Evolutionary conservation across 1,140 invertebrate genomes (phyloP), one percentile per base, ranked within the genome.

Genomic region (Trachymyrmex cornetzi): DNA sequence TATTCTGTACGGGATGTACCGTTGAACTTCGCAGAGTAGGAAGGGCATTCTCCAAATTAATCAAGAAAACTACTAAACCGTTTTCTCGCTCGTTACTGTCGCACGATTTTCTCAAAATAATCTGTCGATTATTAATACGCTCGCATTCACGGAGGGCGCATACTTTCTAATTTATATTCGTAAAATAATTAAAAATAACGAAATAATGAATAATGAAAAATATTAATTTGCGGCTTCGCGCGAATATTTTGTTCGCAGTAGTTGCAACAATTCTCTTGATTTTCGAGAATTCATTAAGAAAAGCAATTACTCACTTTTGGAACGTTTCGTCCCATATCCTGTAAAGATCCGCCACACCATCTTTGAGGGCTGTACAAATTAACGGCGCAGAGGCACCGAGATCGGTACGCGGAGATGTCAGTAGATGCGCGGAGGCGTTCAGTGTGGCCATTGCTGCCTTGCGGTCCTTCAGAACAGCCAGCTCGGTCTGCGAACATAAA

Each of bases 311-410:
- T 96, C 93, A 98, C 98, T 97, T 96, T 94, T 97, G 96, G 94
- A 97, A 96, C 0, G 96, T 96, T 85, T 98, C 97, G 86, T 98
- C 97, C 97, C 97, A 98, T 30, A 97, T 96, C 38, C 97, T 95
- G 87, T 98, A 97, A 87, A 98, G 95, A 67, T 97, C 96, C 69
- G 97, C 96, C 59, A 98, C 96, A 59, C 97, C 97, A 59, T 97
- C 96, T 88, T 97, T 97, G 61, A 98, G 95, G n/a, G 93, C 87
- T 16, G 91, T 81, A 85, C 93, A 95, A 90, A 95, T 94, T 69
- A 95, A 93, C 53, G 95, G 92, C 87, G 92, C 74, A 80, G 94
- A 77, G 91, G 94, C 92, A 95, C 96, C 95, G 90, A 96, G 93
- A 94, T 96, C 95, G 87, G 96, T 95, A 67, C 14, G 48, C 3